Evolutionary conservation across 2,888 invertebrate species (phyloP), one percentile per base, ranked within the genome.

Genomic region (Agriotes lineatus): DNA sequence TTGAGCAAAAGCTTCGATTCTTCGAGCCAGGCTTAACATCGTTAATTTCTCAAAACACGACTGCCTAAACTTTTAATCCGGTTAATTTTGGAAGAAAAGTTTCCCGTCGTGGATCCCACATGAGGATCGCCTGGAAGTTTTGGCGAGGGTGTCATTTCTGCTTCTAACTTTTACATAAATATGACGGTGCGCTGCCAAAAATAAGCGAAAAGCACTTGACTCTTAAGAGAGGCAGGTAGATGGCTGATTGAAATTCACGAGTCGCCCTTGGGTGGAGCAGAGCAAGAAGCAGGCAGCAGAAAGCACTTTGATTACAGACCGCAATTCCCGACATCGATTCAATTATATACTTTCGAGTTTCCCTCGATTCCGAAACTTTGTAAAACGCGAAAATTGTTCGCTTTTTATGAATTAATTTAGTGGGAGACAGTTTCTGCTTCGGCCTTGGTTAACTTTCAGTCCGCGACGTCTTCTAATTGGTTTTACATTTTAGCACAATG

Each of bases 251-350:
- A 75, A 72, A 75, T 75, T 74, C 75, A 75, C 74, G 72, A 72
- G 75, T 72, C 72, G 73, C 70, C 71, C 59, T 61, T 72, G 60
- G 66, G 68, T 60, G 60, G 61, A 67, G 69, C 67, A 62, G 58
- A 68, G 68, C 70, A 71, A 75, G 72, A 71, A 67, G 71, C 71
- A 66, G 70, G 67, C 62, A 74, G 75, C 73, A 75, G 75, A 76
- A 74, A 75, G 75, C 73, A 74, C 74, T 76, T 74, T 76, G 77
- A 77, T 77, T 77, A 76, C 75, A 76, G 76, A 75, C 76, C 76
- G 75, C 76, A 77, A 76, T 77, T 76, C 76, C 70, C 74, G 73
- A 69, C 73, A 77, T 74, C 76, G 75, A 76, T 76, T 77, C 77
- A 76, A 76, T 77, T 77, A 77, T 76, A 72, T 76, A 77, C 74